Conservation (phyloP, 2,797 vertebrate genomes). For the Lemur catta region DNA sequence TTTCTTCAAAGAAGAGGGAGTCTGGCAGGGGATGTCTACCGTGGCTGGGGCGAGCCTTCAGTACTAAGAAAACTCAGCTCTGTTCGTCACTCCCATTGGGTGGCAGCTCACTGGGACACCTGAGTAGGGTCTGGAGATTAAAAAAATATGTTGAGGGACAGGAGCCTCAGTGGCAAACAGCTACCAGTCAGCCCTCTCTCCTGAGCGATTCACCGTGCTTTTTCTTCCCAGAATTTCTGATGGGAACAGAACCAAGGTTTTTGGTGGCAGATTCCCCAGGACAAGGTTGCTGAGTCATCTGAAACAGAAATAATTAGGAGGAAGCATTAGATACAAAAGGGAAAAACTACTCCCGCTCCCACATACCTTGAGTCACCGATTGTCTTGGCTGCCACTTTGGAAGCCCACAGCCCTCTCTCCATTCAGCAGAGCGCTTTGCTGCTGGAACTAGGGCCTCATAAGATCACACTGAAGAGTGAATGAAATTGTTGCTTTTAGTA, state of each 20-base stretch:
- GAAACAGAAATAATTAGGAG: neutral
- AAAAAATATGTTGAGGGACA: neutral
- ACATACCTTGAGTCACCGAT: neutral
- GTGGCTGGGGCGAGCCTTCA: neutral
- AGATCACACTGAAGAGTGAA: neutral
- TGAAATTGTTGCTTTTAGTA: neutral
- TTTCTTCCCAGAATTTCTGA: neutral
- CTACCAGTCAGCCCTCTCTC: neutral
- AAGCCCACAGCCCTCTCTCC: neutral
- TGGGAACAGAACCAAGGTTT: neutral
- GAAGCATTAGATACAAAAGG: neutral
- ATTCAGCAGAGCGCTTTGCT: too few relatives aligned
- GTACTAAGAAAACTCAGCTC: neutral
- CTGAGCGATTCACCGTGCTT: neutral
- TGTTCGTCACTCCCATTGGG: neutral
- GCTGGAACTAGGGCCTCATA: neutral
- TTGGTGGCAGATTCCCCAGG: neutral
- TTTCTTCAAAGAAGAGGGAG: slow-evolving; percentile 68
- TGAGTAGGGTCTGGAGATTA: neutral
- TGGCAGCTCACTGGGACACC: neutral
- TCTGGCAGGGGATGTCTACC: neutral
- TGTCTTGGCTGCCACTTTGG: neutral
- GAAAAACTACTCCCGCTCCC: neutral
- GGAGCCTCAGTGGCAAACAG: neutral
- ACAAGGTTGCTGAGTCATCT: neutral